Conservation (phyloP, 2,797 vertebrate species). For the Sphaeramia orbicularis region DNA sequence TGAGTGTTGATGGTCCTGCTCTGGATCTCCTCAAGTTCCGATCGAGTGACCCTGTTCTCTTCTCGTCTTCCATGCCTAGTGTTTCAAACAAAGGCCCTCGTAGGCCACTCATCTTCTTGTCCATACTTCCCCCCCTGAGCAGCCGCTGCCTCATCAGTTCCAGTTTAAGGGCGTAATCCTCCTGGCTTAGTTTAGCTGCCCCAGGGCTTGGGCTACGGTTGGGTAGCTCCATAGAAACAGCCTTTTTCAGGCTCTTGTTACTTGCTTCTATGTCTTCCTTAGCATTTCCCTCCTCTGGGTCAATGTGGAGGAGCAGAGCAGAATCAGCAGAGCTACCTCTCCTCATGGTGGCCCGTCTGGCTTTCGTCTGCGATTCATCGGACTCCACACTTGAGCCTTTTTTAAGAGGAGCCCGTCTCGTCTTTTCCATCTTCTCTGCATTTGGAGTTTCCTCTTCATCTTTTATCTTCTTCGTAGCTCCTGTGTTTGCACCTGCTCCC, state of each 20-base stretch:
- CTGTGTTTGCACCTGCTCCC: conserved; percentile 7
- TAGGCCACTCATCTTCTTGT: conserved; percentile 94
- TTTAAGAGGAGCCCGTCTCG: conserved; percentile 75
- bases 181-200: conserved; percentile 86
- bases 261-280: conserved; percentile 59
- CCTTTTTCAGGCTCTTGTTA: conserved; percentile 88
- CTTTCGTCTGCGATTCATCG: conserved; percentile 72
- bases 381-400: conserved; percentile 89
- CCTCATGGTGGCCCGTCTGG: conserved; percentile 87
- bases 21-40: conserved; percentile 81
- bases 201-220: conserved; percentile 88
- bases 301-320: conserved; percentile 88
- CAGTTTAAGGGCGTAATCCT: conserved; percentile 92
- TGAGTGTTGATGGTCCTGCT: conserved; percentile 71
- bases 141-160: conserved; percentile 94
- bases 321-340: conserved; percentile 95
- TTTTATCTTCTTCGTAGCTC: conserved; percentile 24
- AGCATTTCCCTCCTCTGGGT: conserved; percentile 65
- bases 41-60: conserved; percentile 76
- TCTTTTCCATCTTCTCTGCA: conserved; percentile 61
- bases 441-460: conserved; percentile 65
- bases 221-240: conserved; percentile 87
- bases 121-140: conserved; percentile 85
- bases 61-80: conserved; percentile 87
- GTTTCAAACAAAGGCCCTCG: conserved; percentile 95